These are phyloP conservation scores for Xanthorhoe spadicearia DNA, from an alignment of 2,888 invertebrate species.

Conservation along the genomic window DNA sequence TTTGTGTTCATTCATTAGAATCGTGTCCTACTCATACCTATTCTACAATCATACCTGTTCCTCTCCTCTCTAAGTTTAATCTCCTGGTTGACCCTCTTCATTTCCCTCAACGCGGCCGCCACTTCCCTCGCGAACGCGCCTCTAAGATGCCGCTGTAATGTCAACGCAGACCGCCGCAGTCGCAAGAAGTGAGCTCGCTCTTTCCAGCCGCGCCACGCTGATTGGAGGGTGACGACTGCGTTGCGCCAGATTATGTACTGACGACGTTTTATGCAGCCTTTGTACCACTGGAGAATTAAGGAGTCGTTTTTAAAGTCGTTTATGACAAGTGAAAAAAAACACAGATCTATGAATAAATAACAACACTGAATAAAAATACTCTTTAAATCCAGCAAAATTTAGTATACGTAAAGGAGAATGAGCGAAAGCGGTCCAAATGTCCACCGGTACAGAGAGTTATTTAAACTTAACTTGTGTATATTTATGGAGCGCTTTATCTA, in stretches of 20 bases:
- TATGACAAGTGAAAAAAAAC: no score
- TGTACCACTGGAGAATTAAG: conserved; percentile 83
- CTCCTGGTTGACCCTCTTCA: conserved; percentile 93
- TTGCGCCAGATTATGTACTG: conserved; percentile 87
- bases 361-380: no score
- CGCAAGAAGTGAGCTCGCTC: conserved; percentile 91
- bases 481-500: no score
- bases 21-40: no score
- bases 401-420: no score
- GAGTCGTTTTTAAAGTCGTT: no score
- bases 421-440: no score
- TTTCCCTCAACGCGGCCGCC: conserved; percentile 93
- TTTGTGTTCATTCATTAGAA: no score
- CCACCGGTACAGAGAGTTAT: no score
- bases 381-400: no score
- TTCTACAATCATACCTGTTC: conserved; percentile 58
- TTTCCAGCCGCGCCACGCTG: conserved; percentile 94
- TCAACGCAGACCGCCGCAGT: conserved; percentile 92
- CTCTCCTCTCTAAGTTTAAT: conserved; percentile 90
- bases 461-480: no score
- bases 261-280: conserved; percentile 86
- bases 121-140: conserved; percentile 96
- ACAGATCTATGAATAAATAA: no score
- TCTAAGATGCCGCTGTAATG: conserved; percentile 93
- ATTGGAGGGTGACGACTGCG: conserved; percentile 91